Evolutionary conservation across 2,113 vertebrate species (phyloP).

Genomic region (Camarhynchus parvulus): DNA sequence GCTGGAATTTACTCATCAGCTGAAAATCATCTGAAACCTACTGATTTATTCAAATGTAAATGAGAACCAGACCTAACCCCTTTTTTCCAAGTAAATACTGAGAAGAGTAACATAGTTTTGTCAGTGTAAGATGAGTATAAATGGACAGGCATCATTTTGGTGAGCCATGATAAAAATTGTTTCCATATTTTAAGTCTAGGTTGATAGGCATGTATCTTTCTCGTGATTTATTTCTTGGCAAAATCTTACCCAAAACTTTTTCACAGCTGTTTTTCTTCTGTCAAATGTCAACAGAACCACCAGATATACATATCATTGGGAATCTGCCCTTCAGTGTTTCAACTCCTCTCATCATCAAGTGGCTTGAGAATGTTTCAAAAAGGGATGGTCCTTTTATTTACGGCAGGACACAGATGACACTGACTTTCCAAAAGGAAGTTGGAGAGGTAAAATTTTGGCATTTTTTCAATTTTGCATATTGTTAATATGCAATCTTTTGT

Average conservation of each 20-base stretch:
- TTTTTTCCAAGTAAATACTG: background rate
- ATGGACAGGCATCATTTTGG: background rate
- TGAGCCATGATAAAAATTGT: background rate
- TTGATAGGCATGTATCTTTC: rapidly evolving
- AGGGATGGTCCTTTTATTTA: constrained; percentile 87
- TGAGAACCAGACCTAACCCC: background rate
- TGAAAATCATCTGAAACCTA: background rate
- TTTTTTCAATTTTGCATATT: background rate
- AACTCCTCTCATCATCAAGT: constrained; percentile 92
- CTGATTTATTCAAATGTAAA: background rate
- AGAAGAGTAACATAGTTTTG: background rate
- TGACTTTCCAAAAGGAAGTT: constrained; percentile 99
- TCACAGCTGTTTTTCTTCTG: background rate
- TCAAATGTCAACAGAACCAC: constrained; percentile 81
- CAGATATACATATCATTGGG: constrained; percentile 93
- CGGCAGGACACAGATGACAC: constrained; percentile 89
- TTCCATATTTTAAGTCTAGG: background rate
- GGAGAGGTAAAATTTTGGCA: constrained; percentile 82
- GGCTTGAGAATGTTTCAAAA: constrained; percentile 86
- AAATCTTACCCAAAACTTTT: background rate
- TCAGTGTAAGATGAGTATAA: background rate
- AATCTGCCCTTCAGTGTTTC: constrained; percentile 96
- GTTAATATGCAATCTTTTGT: background rate
- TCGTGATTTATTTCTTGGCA: background rate
- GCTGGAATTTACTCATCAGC: background rate